Evolutionary conservation across 2,888 invertebrate genomes (phyloP).

Genomic region (Xestia sexstrigata): DNA sequence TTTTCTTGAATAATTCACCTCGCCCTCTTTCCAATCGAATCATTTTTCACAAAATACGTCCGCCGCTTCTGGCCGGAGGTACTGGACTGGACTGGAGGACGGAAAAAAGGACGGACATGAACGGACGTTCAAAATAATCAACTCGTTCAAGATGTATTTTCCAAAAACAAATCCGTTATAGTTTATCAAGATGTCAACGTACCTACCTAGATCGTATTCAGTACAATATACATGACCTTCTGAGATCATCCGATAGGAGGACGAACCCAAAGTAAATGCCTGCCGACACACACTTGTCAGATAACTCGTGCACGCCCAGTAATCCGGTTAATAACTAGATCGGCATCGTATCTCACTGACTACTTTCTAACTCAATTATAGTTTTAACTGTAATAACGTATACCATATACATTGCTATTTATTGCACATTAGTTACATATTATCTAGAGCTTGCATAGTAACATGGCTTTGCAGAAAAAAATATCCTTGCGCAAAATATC

Average conservation of each 20-base stretch:
- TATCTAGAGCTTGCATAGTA: not conserved
- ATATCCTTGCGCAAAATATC: not conserved
- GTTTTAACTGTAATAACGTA: conserved; percentile 36
- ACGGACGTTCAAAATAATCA: not conserved
- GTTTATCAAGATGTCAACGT: not conserved
- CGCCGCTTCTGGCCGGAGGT: not conserved
- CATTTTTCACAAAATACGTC: not conserved
- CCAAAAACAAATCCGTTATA: not conserved
- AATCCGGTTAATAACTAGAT: conserved; percentile 72
- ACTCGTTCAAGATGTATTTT: not conserved
- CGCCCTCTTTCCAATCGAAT: not conserved
- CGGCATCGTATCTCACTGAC: conserved; percentile 68
- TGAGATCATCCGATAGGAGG: not conserved
- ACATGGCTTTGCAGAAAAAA: not conserved
- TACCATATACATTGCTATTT: not conserved
- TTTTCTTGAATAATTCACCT: not conserved
- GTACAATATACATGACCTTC: not conserved
- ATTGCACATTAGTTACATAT: not conserved
- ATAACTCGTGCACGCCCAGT: conserved; percentile 64
- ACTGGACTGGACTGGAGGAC: too few species aligned
- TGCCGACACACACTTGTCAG: conserved; percentile 10
- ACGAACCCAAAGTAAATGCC: conserved; percentile 18
- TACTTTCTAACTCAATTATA: conserved; percentile 70
- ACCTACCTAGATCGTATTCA: too few species aligned
- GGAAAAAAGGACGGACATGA: not conserved